Conservation (phyloP, 2,113 vertebrate genomes). For the Petromus typicus region DNA sequence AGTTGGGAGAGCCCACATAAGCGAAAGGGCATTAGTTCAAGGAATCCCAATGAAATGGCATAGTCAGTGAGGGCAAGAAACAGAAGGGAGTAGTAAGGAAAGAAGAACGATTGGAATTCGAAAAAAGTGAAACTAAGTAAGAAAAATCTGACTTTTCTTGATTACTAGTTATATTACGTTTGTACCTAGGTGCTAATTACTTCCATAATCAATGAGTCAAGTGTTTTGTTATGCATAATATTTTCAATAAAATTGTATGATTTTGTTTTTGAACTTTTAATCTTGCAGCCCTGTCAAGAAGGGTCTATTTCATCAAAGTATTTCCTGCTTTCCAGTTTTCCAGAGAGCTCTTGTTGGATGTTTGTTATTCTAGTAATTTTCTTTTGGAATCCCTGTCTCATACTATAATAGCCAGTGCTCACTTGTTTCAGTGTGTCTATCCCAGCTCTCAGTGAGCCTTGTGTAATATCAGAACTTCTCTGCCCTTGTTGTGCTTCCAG, state of each 20-base stretch:
- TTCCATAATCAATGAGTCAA: background rate
- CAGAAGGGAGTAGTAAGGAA: background rate
- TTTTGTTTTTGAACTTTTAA: conserved; percentile 38
- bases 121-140: conserved; percentile 17
- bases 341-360: background rate
- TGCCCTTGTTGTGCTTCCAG: background rate
- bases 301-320: background rate
- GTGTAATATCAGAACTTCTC: background rate
- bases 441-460: background rate
- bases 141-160: conserved; percentile 27
- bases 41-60: background rate
- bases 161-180: background rate
- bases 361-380: background rate
- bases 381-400: background rate
- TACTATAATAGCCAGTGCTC: background rate
- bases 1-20: background rate
- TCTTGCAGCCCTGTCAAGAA: background rate
- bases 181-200: background rate
- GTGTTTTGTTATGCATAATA: background rate
- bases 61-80: fast-evolving
- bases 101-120: background rate
- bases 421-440: background rate
- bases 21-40: background rate
- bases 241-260: conserved; percentile 22
- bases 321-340: conserved; percentile 50